These are phyloP conservation scores for Muschampia plurimacula DNA, from an alignment of 2,888 invertebrate genomes.

Conservation along the genomic window DNA sequence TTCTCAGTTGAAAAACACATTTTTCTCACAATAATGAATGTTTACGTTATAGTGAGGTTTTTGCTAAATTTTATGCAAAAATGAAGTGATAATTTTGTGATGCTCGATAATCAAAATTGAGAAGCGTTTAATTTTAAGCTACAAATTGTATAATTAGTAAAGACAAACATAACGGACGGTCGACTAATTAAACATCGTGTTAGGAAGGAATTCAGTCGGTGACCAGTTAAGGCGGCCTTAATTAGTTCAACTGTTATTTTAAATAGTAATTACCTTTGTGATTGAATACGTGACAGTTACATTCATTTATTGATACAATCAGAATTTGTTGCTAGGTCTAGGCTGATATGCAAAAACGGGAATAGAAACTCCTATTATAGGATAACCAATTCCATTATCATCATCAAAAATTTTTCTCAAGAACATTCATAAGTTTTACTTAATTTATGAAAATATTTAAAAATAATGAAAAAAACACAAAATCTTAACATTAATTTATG, in stretches of 20 bases:
- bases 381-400: no score
- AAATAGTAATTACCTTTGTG: neutral
- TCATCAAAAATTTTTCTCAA: no score
- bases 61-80: neutral
- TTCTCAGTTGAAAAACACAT: neutral
- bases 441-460: no score
- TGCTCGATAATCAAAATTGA: neutral
- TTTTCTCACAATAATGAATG: neutral
- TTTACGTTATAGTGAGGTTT: neutral
- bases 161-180: slow-evolving; percentile 8
- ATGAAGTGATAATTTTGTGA: neutral
- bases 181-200: slow-evolving; percentile 11
- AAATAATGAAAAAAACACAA: no score
- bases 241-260: neutral
- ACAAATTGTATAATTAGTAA: slow-evolving; percentile 2
- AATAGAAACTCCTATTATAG: no score
- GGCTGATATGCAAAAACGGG: no score
- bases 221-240: slow-evolving; percentile 4
- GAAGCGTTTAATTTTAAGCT: neutral
- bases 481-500: no score
- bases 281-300: neutral
- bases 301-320: neutral
- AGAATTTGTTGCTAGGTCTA: no score
- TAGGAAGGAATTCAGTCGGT: slow-evolving; percentile 4
- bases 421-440: no score